Evolutionary conservation across 2,113 vertebrate genomes (phyloP), one percentile per base, ranked within the genome.

Genomic region (Tapirus terrestris): DNA sequence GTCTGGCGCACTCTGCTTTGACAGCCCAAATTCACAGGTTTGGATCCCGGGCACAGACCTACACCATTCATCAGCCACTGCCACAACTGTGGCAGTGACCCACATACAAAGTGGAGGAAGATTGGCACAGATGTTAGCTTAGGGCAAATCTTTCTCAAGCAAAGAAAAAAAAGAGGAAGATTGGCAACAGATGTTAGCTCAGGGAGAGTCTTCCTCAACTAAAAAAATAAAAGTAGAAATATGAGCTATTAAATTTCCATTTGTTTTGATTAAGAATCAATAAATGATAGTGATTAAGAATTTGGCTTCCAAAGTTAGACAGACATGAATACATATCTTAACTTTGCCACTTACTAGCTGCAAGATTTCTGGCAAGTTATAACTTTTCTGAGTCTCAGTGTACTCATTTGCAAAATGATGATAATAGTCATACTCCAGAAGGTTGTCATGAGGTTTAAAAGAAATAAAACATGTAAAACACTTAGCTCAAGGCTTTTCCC

Each of bases 401-500:
- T 82, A 56, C n/a, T 96, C 56, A 94, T 95, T 91, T 94, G 29
- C 43, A 89, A 91, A 91, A 91, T 85, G 81, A 33, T 76, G 29
- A 81, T 97, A 65, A 51, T 88, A 93, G 88, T 85, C 11, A 25
- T 77, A 95, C 3, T 33, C 86, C 5, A 76, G n/a, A 77, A 95
- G 60, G 13, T 20, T 79, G 9, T 79, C n/a, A 68, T 33, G 18
- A 82, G 11, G 12, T 86, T 95, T 83, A 20, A 91, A 91, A 89
- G 51, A 96, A 97, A 91, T 53, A 96, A 90, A 72, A 5, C 76
- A 85, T 51, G 21, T 61, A 82, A 93, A 96, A 68, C 17, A 80
- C 21, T 90, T 80, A 79, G 31, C 56, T 96, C 25, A 91, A 20
- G 33, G n/a, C 4, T 80, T 91, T 96, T 91, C 33, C 43, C 25